A percentile compares a stretch with the other conserved stretches of the same genome.
Conservation (phyloP, 2,888 invertebrate species). For the Drosophila nr. fundita region DNA sequence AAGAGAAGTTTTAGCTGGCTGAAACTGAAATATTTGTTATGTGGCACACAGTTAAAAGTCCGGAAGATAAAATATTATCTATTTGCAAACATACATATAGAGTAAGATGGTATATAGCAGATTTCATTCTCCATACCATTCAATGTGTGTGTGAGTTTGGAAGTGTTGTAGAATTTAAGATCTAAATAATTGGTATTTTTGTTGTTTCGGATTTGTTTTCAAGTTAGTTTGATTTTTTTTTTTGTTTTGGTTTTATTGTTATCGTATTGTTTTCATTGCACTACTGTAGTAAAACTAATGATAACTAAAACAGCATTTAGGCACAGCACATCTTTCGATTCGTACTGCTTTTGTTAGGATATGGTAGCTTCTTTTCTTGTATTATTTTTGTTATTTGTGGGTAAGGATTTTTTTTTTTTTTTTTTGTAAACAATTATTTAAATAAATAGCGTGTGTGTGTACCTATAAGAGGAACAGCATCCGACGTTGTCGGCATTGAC, state of each 20-base stretch:
- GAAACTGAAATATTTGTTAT: constrained; percentile 58
- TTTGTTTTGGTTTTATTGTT: constrained; percentile 28
- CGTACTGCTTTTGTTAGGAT: constrained; percentile 16
- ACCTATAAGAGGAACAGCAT: constrained; percentile 94
- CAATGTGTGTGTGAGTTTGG: constrained; percentile 22
- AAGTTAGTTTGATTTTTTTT: constrained; percentile 33
- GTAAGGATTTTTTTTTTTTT: constrained; percentile 8
- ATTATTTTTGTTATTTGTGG: constrained; percentile 15
- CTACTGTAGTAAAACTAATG: constrained; percentile 79
- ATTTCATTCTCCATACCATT: constrained; percentile 62
- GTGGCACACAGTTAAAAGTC: constrained; percentile 52
- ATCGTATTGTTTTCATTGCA: constrained; percentile 65
- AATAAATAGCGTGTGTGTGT: constrained; percentile 83
- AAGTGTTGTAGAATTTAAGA: constrained; percentile 22
- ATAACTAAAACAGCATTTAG: constrained; percentile 75
- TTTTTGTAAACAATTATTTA: constrained; percentile 24
- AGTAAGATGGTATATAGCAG: constrained; percentile 36
- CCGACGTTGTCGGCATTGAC: constrained; percentile 96
- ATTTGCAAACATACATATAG: constrained; percentile 71
- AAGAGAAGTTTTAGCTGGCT: constrained; percentile 59
- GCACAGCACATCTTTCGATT: constrained; percentile 58
- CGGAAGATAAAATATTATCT: constrained; percentile 58
- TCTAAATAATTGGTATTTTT: constrained; percentile 80
- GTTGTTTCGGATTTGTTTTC: constrained; percentile 44
- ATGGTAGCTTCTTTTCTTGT: constrained; percentile 20